These are phyloP conservation scores for Drosophila kohkoa DNA, from an alignment of 1,140 invertebrate species.

Conservation along the genomic window DNA sequence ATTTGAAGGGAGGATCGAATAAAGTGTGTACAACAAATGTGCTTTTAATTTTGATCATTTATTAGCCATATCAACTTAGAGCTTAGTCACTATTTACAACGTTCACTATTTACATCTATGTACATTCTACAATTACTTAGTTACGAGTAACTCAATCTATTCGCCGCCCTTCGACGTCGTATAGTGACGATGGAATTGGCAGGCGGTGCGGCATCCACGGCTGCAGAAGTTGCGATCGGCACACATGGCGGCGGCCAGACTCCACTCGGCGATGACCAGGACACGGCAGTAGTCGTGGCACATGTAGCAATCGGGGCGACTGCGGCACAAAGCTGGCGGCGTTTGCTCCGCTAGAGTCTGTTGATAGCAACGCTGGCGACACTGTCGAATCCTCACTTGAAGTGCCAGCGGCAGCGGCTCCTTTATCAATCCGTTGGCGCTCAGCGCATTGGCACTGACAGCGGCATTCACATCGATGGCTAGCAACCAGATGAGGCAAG, in stretches of 20 bases:
- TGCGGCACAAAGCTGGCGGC: conserved; percentile 46
- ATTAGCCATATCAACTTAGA: conserved; percentile 24
- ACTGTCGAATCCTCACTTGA: conserved; percentile 51
- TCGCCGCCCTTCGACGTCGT: neutral
- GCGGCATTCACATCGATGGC: conserved; percentile 39
- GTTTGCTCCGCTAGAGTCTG: conserved; percentile 22
- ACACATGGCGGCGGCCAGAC: conserved; percentile 68
- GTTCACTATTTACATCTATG: conserved; percentile 11
- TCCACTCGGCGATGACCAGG: conserved; percentile 52
- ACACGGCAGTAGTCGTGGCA: conserved; percentile 77
- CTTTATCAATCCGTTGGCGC: conserved; percentile 14
- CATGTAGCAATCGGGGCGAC: conserved; percentile 71
- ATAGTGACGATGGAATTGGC: conserved; percentile 48
- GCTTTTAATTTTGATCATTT: conserved; percentile 22
- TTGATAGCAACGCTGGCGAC: conserved; percentile 65
- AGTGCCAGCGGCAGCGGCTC: conserved; percentile 13
- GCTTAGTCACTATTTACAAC: conserved; percentile 21
- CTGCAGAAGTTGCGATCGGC: conserved; percentile 67
- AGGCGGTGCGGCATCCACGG: conserved; percentile 72
- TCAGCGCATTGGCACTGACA: conserved; percentile 36
- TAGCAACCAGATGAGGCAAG: conserved; percentile 15
- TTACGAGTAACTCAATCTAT: neutral
- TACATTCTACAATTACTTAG: too few relatives aligned
- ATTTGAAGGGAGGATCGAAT: neutral
- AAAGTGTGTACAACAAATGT: neutral